Percentiles rank a stretch among this genome's conserved stretches.
Evolutionary conservation across 2,888 invertebrate species (phyloP).

Genomic region (Limenitis camilla): DNA sequence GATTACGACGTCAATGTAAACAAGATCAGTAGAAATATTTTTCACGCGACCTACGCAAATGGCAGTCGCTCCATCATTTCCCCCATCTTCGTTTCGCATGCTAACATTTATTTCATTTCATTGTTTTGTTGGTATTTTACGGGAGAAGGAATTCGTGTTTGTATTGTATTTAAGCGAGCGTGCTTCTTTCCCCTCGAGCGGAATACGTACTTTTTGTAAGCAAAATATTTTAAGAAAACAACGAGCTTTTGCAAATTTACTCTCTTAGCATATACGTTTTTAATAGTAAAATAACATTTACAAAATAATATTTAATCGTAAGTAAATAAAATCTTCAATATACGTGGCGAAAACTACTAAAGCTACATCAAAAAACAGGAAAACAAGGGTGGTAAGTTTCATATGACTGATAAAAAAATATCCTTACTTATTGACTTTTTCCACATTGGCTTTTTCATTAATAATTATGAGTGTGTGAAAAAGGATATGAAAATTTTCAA

Average conservation of each 20-base stretch:
- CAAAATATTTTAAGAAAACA: slow-evolving; percentile 19
- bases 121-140: slow-evolving; percentile 45
- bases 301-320: no score
- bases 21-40: slow-evolving; percentile 59
- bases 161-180: slow-evolving; percentile 22
- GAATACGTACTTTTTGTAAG: slow-evolving; percentile 22
- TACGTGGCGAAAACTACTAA: no score
- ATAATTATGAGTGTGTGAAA: no score
- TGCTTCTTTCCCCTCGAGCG: slow-evolving; percentile 17
- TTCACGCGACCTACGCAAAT: slow-evolving; percentile 45
- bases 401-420: no score
- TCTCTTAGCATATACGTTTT: not conserved
- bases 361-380: no score
- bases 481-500: no score
- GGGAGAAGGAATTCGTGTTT: slow-evolving; percentile 25
- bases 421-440: no score
- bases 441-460: no score
- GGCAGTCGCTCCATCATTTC: slow-evolving; percentile 23
- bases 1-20: slow-evolving; percentile 64
- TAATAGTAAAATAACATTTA: not conserved
- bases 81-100: slow-evolving; percentile 46
- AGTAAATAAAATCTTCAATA: no score
- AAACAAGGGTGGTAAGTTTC: no score
- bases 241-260: slow-evolving; percentile 4
- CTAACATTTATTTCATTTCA: slow-evolving; percentile 58